A percentile compares a stretch with the other conserved stretches of the same genome.
Conservation (phyloP, 2,888 invertebrate species). For the Balanococcus diminutus region DNA sequence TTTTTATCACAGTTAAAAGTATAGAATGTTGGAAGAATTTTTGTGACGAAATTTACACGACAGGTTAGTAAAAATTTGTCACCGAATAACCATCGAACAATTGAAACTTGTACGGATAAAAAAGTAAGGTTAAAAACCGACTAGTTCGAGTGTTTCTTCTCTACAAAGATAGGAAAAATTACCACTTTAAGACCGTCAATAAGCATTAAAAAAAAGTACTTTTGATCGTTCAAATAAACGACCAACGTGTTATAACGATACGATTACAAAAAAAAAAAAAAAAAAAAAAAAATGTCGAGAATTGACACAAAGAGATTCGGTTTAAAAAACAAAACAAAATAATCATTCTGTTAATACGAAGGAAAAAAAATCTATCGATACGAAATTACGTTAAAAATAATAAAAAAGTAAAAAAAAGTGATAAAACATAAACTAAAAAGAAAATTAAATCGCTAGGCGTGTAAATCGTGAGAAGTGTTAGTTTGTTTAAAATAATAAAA, state of each 20-base stretch:
- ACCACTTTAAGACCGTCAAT: neutral
- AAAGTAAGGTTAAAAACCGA: slow-evolving; percentile 12
- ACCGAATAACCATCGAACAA: slow-evolving; percentile 28
- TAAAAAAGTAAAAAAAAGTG: slow-evolving; percentile 42
- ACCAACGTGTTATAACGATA: neutral
- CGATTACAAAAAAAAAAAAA: neutral
- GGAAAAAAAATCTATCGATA: neutral
- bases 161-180: neutral
- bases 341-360: neutral
- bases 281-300: slow-evolving; percentile 12
- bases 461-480: slow-evolving; percentile 19
- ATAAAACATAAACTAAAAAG: slow-evolving; percentile 12
- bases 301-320: slow-evolving; percentile 29
- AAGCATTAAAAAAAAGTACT: neutral
- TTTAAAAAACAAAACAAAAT: neutral
- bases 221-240: neutral
- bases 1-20: slow-evolving; percentile 29
- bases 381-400: slow-evolving; percentile 4
- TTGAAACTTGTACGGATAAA: neutral
- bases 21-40: slow-evolving; percentile 41
- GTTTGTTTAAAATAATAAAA: neutral
- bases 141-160: neutral
- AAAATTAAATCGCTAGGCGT: slow-evolving; percentile 19
- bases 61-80: slow-evolving; percentile 1
- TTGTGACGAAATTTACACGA: slow-evolving; percentile 15